These are phyloP conservation scores for Anseranas semipalmata DNA, from an alignment of 2,113 vertebrate species.

Conservation along the genomic window DNA sequence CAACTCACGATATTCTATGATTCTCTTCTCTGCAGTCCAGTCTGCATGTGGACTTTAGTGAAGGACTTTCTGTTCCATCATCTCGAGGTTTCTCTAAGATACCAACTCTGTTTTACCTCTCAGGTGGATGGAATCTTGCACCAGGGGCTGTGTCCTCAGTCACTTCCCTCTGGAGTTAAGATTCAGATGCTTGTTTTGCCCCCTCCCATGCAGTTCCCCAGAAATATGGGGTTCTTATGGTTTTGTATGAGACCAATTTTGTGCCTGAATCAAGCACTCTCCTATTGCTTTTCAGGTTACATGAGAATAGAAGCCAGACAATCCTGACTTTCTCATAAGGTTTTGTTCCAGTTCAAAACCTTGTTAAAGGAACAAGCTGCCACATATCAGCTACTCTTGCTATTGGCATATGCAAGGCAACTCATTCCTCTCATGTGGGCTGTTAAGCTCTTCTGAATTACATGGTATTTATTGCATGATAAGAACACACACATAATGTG, in stretches of 20 bases:
- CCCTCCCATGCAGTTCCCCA: background rate
- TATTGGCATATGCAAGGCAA: fast-evolving
- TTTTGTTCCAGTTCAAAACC: background rate
- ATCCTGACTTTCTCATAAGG: background rate
- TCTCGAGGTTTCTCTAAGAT: background rate
- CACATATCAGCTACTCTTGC: background rate
- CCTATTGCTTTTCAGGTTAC: background rate
- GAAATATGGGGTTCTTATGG: background rate
- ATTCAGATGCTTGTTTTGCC: background rate
- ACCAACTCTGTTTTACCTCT: background rate
- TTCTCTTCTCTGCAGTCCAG: background rate
- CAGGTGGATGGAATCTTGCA: background rate
- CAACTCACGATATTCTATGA: too few species aligned
- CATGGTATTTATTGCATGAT: background rate
- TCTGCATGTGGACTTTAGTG: background rate
- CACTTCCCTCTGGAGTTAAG: background rate
- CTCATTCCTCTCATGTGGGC: background rate
- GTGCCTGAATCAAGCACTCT: background rate
- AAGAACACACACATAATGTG: background rate
- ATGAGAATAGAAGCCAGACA: background rate
- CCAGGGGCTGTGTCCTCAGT: background rate
- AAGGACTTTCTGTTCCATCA: background rate
- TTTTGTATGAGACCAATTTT: background rate
- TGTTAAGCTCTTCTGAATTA: background rate
- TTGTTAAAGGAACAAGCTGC: background rate